These are phyloP conservation scores for Phycodurus eques DNA, from an alignment of 2,113 vertebrate genomes.

Conservation along the genomic window DNA sequence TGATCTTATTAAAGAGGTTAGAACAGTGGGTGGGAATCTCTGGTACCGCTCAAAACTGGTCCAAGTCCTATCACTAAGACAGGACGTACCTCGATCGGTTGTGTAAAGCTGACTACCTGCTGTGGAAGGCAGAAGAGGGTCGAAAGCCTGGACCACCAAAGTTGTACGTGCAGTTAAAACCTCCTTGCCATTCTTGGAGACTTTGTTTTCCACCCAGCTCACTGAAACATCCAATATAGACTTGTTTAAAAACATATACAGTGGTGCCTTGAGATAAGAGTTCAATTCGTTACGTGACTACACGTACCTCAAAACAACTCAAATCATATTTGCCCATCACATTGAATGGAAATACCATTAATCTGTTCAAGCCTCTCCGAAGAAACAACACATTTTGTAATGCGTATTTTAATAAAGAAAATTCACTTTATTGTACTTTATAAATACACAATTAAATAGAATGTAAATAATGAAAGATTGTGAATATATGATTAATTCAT, in stretches of 20 bases:
- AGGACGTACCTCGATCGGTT: not conserved
- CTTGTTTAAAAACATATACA: not conserved
- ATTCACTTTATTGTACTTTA: too few relatives aligned
- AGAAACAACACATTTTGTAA: too few relatives aligned
- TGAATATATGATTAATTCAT: too few relatives aligned
- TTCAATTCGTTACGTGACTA: not conserved
- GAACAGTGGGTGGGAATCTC: too few relatives aligned
- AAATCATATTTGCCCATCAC: too few relatives aligned
- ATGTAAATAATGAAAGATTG: too few relatives aligned
- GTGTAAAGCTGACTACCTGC: slow-evolving; percentile 52
- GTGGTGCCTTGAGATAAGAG: not conserved
- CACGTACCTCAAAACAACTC: not conserved
- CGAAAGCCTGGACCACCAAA: slow-evolving; percentile 81
- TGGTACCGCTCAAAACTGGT: too few relatives aligned
- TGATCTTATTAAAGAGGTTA: too few relatives aligned
- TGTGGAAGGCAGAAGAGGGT: slow-evolving; percentile 36
- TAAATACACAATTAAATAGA: too few relatives aligned
- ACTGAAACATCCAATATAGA: slow-evolving; percentile 54
- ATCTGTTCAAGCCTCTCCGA: too few relatives aligned
- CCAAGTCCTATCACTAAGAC: not conserved
- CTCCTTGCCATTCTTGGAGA: slow-evolving; percentile 72
- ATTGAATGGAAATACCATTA: too few relatives aligned
- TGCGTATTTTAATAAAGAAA: too few relatives aligned
- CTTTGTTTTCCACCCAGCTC: slow-evolving; percentile 64
- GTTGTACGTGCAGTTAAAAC: slow-evolving; percentile 78